A percentile compares a stretch with the other conserved stretches of the same genome.
Conservation (phyloP, 2,797 vertebrate genomes). For the Spatula clypeata region DNA sequence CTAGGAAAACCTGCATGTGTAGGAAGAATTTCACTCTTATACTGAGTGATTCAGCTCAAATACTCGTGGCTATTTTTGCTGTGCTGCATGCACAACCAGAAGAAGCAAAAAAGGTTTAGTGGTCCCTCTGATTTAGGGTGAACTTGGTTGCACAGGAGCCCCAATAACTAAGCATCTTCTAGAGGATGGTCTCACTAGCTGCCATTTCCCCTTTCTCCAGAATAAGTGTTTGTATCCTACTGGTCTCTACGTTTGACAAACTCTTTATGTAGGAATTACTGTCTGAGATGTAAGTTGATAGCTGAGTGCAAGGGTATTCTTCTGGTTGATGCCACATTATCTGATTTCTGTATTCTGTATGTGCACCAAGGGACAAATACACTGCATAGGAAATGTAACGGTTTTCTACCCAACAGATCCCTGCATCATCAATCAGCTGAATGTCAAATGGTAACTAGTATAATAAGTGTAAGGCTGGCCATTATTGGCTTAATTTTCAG, state of each 20-base stretch:
- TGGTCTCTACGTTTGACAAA: background rate
- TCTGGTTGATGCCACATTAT: background rate
- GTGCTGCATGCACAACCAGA: background rate
- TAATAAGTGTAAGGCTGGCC: background rate
- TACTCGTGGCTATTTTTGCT: background rate
- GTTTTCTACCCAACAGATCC: background rate
- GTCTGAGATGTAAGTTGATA: background rate
- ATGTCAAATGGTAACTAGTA: background rate
- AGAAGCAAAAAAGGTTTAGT: background rate
- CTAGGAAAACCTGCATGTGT: background rate
- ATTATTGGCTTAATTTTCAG: background rate
- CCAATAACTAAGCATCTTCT: background rate
- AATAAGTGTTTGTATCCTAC: background rate
- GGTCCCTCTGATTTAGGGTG: background rate
- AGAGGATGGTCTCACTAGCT: background rate
- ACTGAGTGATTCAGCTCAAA: background rate
- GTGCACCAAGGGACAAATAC: rapidly evolving
- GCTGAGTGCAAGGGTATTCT: background rate
- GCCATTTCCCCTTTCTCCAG: background rate
- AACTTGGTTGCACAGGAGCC: background rate
- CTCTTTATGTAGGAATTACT: background rate
- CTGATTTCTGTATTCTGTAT: background rate
- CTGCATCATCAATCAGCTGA: background rate
- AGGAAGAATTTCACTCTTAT: background rate
- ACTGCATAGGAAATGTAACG: rapidly evolving